These are phyloP conservation scores for Bombus huntii DNA, from an alignment of 1,140 invertebrate genomes.

Conservation along the genomic window DNA sequence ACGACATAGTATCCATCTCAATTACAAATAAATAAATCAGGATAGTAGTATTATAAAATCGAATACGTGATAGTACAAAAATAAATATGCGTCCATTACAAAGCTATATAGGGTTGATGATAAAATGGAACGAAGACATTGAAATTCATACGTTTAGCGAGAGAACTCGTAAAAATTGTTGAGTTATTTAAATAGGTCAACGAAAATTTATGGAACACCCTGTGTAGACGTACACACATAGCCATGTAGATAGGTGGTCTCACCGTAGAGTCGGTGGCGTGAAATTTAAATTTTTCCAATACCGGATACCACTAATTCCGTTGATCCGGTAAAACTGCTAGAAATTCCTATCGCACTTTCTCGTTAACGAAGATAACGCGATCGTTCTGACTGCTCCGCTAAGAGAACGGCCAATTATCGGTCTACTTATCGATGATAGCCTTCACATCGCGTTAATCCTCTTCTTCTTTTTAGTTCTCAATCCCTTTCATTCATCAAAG, in stretches of 20 bases:
- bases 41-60: not conserved
- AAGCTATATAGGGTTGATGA: too few species aligned
- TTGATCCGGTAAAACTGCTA: slow-evolving; percentile 63
- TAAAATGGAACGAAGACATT: too few species aligned
- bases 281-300: slow-evolving; percentile 76
- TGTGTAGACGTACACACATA: slow-evolving; percentile 4
- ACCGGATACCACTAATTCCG: slow-evolving; percentile 65
- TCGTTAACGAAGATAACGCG: slow-evolving; percentile 57
- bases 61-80: not conserved
- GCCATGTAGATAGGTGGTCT: not conserved
- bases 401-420: slow-evolving; percentile 52
- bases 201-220: slow-evolving; percentile 1
- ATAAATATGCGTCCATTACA: too few species aligned
- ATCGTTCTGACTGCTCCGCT: slow-evolving; percentile 34
- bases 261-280: slow-evolving; percentile 44
- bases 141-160: too few species aligned
- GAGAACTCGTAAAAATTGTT: not conserved
- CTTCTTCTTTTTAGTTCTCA: not conserved
- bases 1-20: too few species aligned
- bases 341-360: slow-evolving; percentile 52
- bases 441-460: not conserved
- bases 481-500: not conserved
- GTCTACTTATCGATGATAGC: slow-evolving; percentile 17
- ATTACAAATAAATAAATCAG: not conserved
- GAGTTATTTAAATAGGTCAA: not conserved